These are phyloP conservation scores for Phataginus tricuspis DNA, from an alignment of 2,797 vertebrate species.

Conservation along the genomic window DNA sequence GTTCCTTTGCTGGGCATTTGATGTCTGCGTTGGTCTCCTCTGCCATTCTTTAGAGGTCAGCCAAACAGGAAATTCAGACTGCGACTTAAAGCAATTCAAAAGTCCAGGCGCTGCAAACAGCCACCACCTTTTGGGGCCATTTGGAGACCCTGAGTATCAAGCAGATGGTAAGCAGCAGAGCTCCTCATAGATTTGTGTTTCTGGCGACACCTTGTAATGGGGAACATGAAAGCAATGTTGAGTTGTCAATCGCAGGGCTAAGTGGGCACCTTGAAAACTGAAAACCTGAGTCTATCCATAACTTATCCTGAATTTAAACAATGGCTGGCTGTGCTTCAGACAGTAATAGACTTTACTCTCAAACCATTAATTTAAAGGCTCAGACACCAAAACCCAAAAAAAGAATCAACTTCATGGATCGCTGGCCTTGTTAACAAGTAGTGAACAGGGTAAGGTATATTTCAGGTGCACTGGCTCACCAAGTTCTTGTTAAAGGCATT, in stretches of 20 bases:
- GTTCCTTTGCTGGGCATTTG: constrained; percentile 73
- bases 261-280: constrained; percentile 64
- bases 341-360: constrained; percentile 74
- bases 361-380: constrained; percentile 80
- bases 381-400: constrained; percentile 71
- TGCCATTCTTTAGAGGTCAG: constrained; percentile 80
- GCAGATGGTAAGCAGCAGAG: constrained; percentile 69
- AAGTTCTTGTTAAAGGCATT: constrained; percentile 66
- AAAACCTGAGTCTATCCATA: background rate
- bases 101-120: constrained; percentile 55
- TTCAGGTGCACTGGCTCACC: constrained; percentile 66
- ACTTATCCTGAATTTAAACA: constrained; percentile 75
- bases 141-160: constrained; percentile 66
- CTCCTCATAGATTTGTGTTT: constrained; percentile 63
- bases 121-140: constrained; percentile 9
- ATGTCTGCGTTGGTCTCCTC: constrained; percentile 77
- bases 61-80: constrained; percentile 69
- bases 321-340: constrained; percentile 60
- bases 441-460: constrained; percentile 75
- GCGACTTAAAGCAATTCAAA: constrained; percentile 66
- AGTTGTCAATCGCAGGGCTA: constrained; percentile 64
- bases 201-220: constrained; percentile 69
- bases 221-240: constrained; percentile 61
- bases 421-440: constrained; percentile 81
- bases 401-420: constrained; percentile 83